These are phyloP conservation scores for Eptatretus burgeri DNA, from an alignment of 2,113 vertebrate species.

Conservation along the genomic window DNA sequence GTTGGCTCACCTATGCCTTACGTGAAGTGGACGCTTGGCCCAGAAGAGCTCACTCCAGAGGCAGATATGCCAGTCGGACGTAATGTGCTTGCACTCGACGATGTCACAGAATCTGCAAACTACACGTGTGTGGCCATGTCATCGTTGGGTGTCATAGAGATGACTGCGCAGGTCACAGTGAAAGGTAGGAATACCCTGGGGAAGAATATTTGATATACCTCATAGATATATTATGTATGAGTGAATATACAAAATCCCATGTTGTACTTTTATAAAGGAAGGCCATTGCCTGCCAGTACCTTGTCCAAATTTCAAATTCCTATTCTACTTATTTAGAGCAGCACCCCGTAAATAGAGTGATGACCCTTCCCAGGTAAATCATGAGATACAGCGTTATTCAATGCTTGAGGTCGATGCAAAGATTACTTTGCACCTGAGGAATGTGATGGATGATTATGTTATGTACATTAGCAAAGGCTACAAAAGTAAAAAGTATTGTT, in stretches of 20 bases:
- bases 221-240: neutral
- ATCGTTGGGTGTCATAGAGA: constrained; percentile 88
- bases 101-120: constrained; percentile 90
- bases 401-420: too few relatives aligned
- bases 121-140: constrained; percentile 98
- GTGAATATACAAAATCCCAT: neutral
- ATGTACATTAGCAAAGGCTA: too few relatives aligned
- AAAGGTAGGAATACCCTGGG: constrained; percentile 32
- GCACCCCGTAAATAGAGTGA: neutral
- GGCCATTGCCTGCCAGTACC: neutral
- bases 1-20: constrained; percentile 98
- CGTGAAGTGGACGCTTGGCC: constrained; percentile 96
- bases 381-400: too few relatives aligned
- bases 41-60: constrained; percentile 84
- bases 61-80: constrained; percentile 98
- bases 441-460: too few relatives aligned
- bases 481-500: too few relatives aligned
- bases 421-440: too few relatives aligned
- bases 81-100: constrained; percentile 87
- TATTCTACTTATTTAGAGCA: neutral
- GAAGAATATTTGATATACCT: neutral
- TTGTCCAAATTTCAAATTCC: too few relatives aligned
- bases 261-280: neutral
- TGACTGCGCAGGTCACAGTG: constrained; percentile 83
- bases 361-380: neutral